Percentiles rank a stretch among this genome's conserved stretches.
Conservation (phyloP, 1,140 invertebrate genomes). For the Micrasema longulum region DNA sequence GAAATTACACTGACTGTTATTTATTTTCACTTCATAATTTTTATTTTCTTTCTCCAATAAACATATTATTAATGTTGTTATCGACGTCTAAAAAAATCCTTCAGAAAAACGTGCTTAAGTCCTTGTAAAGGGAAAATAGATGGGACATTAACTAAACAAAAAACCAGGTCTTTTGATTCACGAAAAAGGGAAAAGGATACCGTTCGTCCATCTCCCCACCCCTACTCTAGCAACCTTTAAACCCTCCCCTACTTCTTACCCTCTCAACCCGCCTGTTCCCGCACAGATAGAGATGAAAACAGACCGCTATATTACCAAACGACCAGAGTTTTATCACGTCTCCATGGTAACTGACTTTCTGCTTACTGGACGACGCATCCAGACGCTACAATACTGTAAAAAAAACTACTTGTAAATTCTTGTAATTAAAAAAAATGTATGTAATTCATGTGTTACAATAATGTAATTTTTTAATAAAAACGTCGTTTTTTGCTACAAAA, state of each 20-base stretch:
- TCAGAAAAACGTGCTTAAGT: constrained; percentile 37
- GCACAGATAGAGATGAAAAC: constrained; percentile 51
- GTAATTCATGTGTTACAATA: too few species aligned
- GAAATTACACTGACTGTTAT: too few species aligned
- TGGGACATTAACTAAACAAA: constrained; percentile 53
- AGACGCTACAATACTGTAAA: too few species aligned
- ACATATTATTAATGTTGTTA: too few species aligned
- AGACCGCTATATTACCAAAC: constrained; percentile 62
- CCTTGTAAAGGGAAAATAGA: constrained; percentile 40
- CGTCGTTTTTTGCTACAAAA: too few species aligned
- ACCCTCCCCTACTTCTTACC: constrained; percentile 4
- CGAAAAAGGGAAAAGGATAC: constrained; percentile 50
- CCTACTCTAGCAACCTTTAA: constrained; percentile 15
- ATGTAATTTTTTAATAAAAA: too few species aligned
- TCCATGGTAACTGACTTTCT: constrained; percentile 61
- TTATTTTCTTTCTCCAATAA: too few species aligned
- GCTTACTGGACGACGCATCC: constrained; percentile 52
- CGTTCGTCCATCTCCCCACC: constrained; percentile 24
- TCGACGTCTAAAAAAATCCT: neutral
- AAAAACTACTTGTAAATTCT: too few species aligned
- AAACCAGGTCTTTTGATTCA: constrained; percentile 54
- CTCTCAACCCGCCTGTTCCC: constrained; percentile 35
- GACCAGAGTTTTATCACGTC: constrained; percentile 68
- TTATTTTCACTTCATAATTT: too few species aligned
- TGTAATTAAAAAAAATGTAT: too few species aligned